These are phyloP conservation scores for Dynastes tityus DNA, from an alignment of 2,888 invertebrate species.

Conservation along the genomic window DNA sequence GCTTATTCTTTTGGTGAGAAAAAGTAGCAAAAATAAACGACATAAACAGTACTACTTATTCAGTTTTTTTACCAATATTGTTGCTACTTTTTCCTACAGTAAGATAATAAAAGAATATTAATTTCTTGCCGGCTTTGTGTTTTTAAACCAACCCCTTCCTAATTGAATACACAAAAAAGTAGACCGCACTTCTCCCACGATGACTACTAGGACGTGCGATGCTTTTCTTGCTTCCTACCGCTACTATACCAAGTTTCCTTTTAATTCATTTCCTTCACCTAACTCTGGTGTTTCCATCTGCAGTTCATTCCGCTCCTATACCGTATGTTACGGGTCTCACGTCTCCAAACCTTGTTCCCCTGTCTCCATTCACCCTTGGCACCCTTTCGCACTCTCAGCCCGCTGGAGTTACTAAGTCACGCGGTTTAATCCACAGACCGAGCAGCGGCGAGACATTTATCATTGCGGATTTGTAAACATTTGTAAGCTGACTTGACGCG, in stretches of 20 bases:
- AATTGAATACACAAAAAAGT: not conserved
- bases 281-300: not conserved
- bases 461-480: constrained; percentile 36
- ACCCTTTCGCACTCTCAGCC: not conserved
- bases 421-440: constrained; percentile 32
- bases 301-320: not conserved
- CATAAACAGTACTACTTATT: not conserved
- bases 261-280: constrained; percentile 5
- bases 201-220: not conserved
- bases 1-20: too few species aligned
- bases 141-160: not conserved
- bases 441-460: constrained; percentile 20
- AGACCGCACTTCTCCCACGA: not conserved
- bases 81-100: too few species aligned
- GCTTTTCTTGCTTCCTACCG: not conserved
- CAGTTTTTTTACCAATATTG: not conserved
- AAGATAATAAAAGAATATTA: not conserved
- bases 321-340: not conserved
- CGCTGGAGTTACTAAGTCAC: constrained; percentile 24
- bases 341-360: not conserved
- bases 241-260: not conserved
- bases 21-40: too few species aligned
- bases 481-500: constrained; percentile 33
- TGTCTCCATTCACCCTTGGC: not conserved
- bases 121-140: not conserved